phyloP scores from a whole-genome alignment of 2,113 vertebrate genomes.

The Psophia crepitans region DNA sequence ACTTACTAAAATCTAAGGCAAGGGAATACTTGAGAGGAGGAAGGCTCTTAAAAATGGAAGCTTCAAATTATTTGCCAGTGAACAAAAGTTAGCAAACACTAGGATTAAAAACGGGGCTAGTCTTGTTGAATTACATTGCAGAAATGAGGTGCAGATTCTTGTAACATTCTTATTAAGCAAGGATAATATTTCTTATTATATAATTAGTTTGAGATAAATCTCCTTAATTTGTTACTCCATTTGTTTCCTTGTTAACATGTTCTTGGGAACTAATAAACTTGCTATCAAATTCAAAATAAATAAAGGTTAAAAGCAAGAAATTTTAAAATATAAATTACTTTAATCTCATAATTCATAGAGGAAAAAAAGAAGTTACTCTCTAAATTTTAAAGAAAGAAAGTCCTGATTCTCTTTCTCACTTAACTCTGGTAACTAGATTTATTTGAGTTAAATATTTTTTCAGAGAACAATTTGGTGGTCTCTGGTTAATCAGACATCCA shows the following conservation, averaged over 20 bases:
- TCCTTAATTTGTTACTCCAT: not conserved
- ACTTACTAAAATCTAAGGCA: not conserved
- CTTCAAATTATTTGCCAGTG: not conserved
- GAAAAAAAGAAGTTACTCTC: not conserved
- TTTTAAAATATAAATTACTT: slow-evolving; percentile 44
- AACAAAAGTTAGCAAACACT: not conserved
- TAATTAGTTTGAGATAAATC: not conserved
- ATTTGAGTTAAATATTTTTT: not conserved
- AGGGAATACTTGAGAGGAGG: not conserved
- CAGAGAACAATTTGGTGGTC: not conserved
- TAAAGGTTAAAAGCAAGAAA: slow-evolving; percentile 51
- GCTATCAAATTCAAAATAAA: slow-evolving; percentile 36
- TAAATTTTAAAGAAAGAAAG: not conserved
- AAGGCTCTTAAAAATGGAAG: not conserved
- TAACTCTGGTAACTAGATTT: not conserved
- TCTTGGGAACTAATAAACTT: not conserved
- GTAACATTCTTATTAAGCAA: not conserved
- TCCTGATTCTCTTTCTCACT: not conserved
- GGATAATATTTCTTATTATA: not conserved
- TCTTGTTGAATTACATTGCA: not conserved
- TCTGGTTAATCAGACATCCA: not conserved
- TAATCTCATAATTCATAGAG: not conserved
- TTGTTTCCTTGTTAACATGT: not conserved
- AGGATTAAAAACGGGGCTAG: not conserved
- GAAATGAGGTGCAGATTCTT: not conserved